Conservation (phyloP, 92 coral and sea anemone genomes). For the Plumapathes pennacea region DNA sequence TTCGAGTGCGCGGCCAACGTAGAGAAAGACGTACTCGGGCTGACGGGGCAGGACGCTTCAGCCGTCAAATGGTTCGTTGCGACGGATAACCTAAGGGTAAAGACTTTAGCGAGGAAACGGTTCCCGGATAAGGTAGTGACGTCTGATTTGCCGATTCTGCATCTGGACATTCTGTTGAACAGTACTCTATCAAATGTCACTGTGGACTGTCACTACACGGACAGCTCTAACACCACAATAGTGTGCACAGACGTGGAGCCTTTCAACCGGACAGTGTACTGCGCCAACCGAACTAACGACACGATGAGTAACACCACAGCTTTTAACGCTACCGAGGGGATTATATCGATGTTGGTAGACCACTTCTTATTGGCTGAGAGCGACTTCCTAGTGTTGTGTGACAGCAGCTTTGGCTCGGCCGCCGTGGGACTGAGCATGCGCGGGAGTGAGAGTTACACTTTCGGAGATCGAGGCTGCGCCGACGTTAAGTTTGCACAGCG, state of each 20-base stretch:
- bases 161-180: slow-evolving; percentile 70
- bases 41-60: neutral
- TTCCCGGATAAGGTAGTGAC: slow-evolving; percentile 68
- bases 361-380: slow-evolving; percentile 79
- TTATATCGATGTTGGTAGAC: slow-evolving; percentile 77
- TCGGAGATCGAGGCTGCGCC: slow-evolving; percentile 69
- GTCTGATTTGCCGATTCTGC: slow-evolving; percentile 66
- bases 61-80: slow-evolving; percentile 77
- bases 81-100: slow-evolving; percentile 65
- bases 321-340: slow-evolving; percentile 69
- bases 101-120: slow-evolving; percentile 41
- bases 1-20: slow-evolving; percentile 72
- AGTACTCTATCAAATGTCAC: slow-evolving; percentile 54
- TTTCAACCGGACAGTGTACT: slow-evolving; percentile 51
- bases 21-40: slow-evolving; percentile 39
- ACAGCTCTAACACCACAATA: slow-evolving; percentile 32
- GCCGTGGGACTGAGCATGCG: slow-evolving; percentile 90
- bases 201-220: slow-evolving; percentile 65
- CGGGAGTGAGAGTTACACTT: slow-evolving; percentile 44
- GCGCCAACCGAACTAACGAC: slow-evolving; percentile 57
- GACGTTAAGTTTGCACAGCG: slow-evolving; percentile 32
- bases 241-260: slow-evolving; percentile 46
- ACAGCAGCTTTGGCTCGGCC: slow-evolving; percentile 92
- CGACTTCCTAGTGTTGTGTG: slow-evolving; percentile 77
- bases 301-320: slow-evolving; percentile 29